A percentile compares a stretch with the other conserved stretches of the same genome.
Evolutionary conservation across 2,113 vertebrate species (phyloP).

Genomic region (Thamnophis sirtalis): DNA sequence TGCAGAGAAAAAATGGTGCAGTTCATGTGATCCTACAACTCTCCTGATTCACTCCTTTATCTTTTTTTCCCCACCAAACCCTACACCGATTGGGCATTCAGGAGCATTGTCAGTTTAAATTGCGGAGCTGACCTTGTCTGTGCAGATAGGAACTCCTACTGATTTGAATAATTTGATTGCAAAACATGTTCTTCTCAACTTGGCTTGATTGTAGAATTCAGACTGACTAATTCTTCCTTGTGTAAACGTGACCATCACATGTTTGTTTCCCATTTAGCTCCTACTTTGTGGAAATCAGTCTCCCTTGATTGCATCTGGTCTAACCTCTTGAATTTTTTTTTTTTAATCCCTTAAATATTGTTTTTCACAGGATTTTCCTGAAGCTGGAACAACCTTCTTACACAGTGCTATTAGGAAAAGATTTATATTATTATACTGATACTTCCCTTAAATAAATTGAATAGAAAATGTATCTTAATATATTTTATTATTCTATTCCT

Average conservation of each 20-base stretch:
- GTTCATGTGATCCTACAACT: background rate
- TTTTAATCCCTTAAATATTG: background rate
- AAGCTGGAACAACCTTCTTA: background rate
- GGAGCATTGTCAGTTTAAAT: background rate
- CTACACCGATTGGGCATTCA: background rate
- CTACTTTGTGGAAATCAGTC: background rate
- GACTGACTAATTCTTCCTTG: background rate
- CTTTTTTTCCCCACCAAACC: background rate
- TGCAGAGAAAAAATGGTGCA: background rate
- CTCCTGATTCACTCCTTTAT: background rate
- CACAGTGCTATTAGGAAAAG: background rate
- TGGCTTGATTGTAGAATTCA: background rate
- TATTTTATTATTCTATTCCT: background rate
- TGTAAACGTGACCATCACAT: background rate
- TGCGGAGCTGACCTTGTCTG: background rate
- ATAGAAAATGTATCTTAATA: background rate
- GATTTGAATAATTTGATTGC: background rate
- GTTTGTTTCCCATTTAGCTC: background rate
- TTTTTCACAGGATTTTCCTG: background rate
- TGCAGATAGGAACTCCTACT: background rate
- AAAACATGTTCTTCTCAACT: background rate
- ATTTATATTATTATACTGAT: background rate
- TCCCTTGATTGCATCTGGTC: background rate
- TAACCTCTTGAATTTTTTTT: background rate
- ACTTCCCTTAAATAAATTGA: background rate